These are phyloP conservation scores for Oedothorax gibbosus DNA, from an alignment of 1,140 invertebrate genomes.

Conservation along the genomic window DNA sequence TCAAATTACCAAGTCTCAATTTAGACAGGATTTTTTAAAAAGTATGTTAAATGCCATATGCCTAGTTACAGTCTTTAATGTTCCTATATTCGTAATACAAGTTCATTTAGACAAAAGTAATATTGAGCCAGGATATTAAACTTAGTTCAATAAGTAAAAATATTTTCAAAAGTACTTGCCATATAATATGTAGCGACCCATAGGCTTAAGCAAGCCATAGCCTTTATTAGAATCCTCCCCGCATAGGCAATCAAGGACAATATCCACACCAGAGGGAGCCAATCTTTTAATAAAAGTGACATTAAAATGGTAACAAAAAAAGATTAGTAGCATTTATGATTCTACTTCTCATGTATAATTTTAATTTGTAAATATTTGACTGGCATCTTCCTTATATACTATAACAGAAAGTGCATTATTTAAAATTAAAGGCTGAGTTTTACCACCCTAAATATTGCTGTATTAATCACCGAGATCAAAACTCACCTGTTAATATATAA, in stretches of 20 bases:
- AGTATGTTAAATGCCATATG: neutral
- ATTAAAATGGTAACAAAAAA: too few species aligned
- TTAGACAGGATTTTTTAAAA: neutral
- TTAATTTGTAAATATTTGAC: too few species aligned
- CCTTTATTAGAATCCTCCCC: constrained; percentile 87
- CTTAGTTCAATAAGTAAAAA: neutral
- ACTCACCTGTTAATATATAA: too few species aligned
- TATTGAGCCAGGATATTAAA: neutral
- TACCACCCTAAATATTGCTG: too few species aligned
- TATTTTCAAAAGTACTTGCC: constrained; percentile 70
- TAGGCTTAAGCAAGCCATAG: constrained; percentile 84
- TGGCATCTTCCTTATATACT: too few species aligned
- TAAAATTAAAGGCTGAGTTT: too few species aligned
- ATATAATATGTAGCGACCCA: constrained; percentile 90
- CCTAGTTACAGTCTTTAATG: neutral
- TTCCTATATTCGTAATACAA: neutral
- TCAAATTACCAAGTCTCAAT: neutral
- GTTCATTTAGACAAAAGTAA: neutral
- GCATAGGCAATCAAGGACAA: constrained; percentile 88
- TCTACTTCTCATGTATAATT: too few species aligned
- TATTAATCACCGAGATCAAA: too few species aligned
- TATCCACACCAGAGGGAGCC: constrained; percentile 83
- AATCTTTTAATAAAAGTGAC: constrained; percentile 70
- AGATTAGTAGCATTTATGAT: too few species aligned
- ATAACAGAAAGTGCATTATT: too few species aligned